Evolutionary conservation across 2,888 invertebrate species (phyloP), one percentile per base, ranked within the genome.

Genomic region (Cremastobaeus sp.): DNA sequence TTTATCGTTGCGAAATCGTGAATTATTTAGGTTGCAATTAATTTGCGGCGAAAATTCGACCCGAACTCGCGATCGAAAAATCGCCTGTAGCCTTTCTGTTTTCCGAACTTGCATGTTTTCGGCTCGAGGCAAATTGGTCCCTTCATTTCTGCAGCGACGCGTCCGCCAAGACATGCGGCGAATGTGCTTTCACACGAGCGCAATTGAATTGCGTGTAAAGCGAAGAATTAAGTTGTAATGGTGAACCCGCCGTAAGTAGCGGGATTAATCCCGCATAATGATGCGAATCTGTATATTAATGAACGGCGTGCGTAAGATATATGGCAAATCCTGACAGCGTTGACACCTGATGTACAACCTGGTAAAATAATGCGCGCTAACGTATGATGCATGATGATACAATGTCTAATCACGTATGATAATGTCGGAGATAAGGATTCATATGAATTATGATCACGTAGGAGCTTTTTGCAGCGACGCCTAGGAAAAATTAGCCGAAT

Each of bases 241-340:
- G 17, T 15, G 8, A 25, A 37, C 12, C 3, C 20, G 55, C 12
- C 39, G n/a, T 12, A 18, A 37, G 30, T 18, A 37, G 35, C 47
- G 28, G 11, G 45, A 54, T 65, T 55, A 37, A 54, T 39, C 3
- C 20, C 25, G 28, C 32, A 21, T 41, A 57, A 66, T 54, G 60
- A 69, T 60, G 35, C 34, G 35, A 52, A 60, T 69, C 47, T 54
- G 18, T 54, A 54, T 47, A 47, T 60, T 69, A 60, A 69, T 60
- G 59, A 69, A 68, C 43, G 15, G 18, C 12, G 18, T 34, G 32
- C 43, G 15, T 60, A 60, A 69, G 60, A 52, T 60, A 59, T 41
- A 69, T 57, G 39, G 37, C 18, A 30, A 69, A 52, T 52, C 20
- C 47, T 45, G 60, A 47, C 15, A 18, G 55, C 39, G 60, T 47